Base-by-base conservation (phyloP, 2,113 vertebrate species). In the Anarrhichthys ocellatus region DNA sequence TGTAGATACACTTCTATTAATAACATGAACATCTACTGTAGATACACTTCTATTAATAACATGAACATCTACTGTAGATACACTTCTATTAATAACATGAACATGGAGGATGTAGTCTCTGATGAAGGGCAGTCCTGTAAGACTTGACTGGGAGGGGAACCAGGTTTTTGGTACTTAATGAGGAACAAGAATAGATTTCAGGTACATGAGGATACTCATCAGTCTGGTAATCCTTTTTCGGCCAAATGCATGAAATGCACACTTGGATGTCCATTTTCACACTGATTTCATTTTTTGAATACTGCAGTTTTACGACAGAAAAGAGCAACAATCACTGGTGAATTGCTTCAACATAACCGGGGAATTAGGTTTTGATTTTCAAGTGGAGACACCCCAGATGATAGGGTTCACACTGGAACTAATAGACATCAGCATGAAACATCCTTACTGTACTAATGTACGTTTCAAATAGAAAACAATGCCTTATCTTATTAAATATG, bases 161-260 rank as follows among this genome's bases (percentile, higher is more conserved):
- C 67, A 78, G 68, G 17, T 46, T 56, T 73, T 76, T 72, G 73
- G 42, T 7, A 20, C 20, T 75, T 85, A 50, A 63, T 78, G 58
- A 54, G 46, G 34, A 54, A 54, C 62, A 59, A 63, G 40, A 78
- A 54, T 68, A 27, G 42, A 40, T 40, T 70, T 84, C 74, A 61
- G 66, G 73, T 64, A 76, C 15, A 81, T 20, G 44, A 74, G 65
- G 29, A 54, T 56, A 65, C 18, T 77, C 44, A 40, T 77, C 68
- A 74, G 29, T 40, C 27, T 15, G 14, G 13, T 40, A 13, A 68
- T 63, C 17, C 10, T 56, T 65, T 65, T 58, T 2, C 48, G 27
- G 52, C 81, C 62, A 65, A 70, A 76, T 73, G 40, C n/a, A 11
- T 42, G 5, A 69, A 42, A 46, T 34, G 50, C 70, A 61, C 20